Percentiles rank a stretch among this genome's conserved stretches.
These are phyloP conservation scores for Hylomyscus alleni DNA, from an alignment of 2,797 vertebrate genomes.

Conservation along the genomic window DNA sequence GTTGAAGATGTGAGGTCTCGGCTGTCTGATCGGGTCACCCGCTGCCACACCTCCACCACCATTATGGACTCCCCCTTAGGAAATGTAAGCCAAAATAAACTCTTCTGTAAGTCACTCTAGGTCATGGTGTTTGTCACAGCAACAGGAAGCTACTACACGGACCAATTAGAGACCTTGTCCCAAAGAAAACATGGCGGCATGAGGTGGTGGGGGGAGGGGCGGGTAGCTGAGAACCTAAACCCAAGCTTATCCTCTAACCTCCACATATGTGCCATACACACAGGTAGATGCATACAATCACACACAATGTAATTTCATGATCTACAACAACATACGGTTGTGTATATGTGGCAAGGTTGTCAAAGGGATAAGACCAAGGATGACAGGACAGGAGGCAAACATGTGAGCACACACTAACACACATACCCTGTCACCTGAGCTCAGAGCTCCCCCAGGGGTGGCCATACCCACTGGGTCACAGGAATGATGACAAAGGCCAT, in stretches of 20 bases:
- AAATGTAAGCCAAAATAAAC: neutral
- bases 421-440: neutral
- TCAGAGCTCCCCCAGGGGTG: neutral
- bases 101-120: neutral
- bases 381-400: no score
- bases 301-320: neutral
- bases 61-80: neutral
- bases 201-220: no score
- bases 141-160: neutral
- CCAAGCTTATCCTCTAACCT: neutral
- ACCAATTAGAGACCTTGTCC: neutral
- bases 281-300: neutral
- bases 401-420: no score
- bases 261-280: neutral
- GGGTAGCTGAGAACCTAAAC: neutral
- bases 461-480: fast-evolving
- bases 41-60: neutral
- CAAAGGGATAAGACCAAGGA: neutral
- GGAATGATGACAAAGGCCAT: fast-evolving
- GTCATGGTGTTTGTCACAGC: neutral
- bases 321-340: neutral
- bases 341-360: neutral
- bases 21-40: neutral
- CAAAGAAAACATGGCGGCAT: neutral
- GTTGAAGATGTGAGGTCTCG: neutral